These are phyloP conservation scores for Trogon surrucura DNA, from an alignment of 2,113 vertebrate genomes.

Conservation along the genomic window DNA sequence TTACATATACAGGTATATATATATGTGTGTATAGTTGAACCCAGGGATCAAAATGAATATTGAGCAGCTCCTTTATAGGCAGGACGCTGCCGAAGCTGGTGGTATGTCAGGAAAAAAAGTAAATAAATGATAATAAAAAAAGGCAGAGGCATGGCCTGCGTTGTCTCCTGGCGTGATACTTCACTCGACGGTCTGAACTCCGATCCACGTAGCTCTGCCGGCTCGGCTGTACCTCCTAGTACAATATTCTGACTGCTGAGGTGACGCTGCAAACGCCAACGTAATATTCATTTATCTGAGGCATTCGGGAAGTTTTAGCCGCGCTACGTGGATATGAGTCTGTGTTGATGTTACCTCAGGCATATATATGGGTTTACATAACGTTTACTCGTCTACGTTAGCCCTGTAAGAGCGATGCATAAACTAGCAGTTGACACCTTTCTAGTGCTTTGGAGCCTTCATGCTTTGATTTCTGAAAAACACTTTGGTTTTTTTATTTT, in stretches of 20 bases:
- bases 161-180: background rate
- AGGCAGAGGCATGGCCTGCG: background rate
- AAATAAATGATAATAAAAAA: background rate
- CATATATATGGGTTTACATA: background rate
- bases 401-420: background rate
- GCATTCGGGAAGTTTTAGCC: background rate
- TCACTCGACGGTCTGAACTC: background rate
- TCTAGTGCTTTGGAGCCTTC: background rate
- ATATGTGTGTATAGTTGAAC: background rate
- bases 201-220: fast-evolving
- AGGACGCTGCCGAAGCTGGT: background rate
- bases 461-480: background rate
- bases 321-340: fast-evolving
- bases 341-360: background rate
- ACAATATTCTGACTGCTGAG: fast-evolving
- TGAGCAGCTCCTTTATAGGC: background rate
- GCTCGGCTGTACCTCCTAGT: background rate
- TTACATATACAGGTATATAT: fast-evolving
- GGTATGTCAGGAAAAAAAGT: background rate
- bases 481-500: background rate
- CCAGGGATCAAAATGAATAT: background rate
- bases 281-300: background rate
- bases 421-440: background rate
- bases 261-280: background rate
- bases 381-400: background rate